Conservation (phyloP, 2,113 vertebrate species). For the Etheostoma spectabile region DNA sequence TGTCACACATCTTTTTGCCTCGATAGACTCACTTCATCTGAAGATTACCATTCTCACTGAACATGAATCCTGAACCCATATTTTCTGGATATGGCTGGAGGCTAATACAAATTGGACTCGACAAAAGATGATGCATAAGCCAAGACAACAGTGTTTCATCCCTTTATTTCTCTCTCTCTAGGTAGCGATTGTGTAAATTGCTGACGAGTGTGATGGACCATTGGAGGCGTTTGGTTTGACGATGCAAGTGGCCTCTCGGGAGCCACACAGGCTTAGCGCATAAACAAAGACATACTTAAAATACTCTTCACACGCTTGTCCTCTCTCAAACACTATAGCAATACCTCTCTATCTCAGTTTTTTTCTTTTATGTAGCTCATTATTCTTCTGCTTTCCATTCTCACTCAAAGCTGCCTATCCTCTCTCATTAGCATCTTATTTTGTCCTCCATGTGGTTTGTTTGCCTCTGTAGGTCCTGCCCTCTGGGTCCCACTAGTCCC, state of each 20-base stretch:
- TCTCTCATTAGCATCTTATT: conserved; percentile 66
- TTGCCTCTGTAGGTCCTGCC: conserved; percentile 46
- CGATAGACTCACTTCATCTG: conserved; percentile 68
- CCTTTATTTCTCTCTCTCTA: conserved; percentile 66
- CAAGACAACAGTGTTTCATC: conserved; percentile 64
- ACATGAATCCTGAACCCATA: conserved; percentile 60
- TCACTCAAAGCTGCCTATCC: conserved; percentile 15
- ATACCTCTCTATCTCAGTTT: conserved; percentile 51
- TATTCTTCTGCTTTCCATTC: conserved; percentile 31
- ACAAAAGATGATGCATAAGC: conserved; percentile 76
- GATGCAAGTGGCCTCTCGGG: conserved; percentile 74
- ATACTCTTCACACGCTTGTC: conserved; percentile 60
- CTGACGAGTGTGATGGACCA: conserved; percentile 60
- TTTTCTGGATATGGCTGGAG: conserved; percentile 54
- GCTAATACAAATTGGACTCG: conserved; percentile 78
- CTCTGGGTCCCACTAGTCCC: conserved; percentile 48
- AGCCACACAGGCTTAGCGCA: conserved; percentile 54
- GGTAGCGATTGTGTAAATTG: conserved; percentile 71
- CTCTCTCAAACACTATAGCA: conserved; percentile 43
- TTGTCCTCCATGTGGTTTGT: conserved; percentile 56
- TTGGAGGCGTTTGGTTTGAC: conserved; percentile 66
- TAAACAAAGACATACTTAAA: conserved; percentile 76
- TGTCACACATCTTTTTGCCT: conserved; percentile 63
- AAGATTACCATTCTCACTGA: conserved; percentile 70
- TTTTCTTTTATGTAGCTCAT: conserved; percentile 38